Evolutionary conservation across 2,888 invertebrate species (phyloP).

Genomic region (Nemotelus pantherinus): DNA sequence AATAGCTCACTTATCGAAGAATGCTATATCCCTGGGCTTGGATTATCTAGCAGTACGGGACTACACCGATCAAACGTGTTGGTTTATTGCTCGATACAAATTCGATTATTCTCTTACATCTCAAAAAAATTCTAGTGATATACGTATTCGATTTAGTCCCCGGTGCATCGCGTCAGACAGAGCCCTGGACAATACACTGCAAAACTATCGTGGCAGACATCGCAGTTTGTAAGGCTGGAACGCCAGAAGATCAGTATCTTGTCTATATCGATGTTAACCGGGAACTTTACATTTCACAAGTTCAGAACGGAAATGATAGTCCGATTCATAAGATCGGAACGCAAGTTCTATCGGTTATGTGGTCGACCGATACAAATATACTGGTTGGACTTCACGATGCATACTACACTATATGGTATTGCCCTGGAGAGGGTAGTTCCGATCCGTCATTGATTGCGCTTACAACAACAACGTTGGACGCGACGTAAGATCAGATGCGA

Average conservation of each 20-base stretch:
- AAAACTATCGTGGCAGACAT: conserved; percentile 81
- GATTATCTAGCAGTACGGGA: conserved; percentile 90
- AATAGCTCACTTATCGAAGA: conserved; percentile 71
- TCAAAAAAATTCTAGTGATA: conserved; percentile 68
- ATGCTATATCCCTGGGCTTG: conserved; percentile 82
- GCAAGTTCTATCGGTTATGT: conserved; percentile 67
- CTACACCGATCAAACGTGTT: conserved; percentile 83
- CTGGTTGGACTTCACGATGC: conserved; percentile 82
- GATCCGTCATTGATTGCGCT: conserved; percentile 76
- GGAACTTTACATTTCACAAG: conserved; percentile 83
- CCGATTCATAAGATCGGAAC: conserved; percentile 62
- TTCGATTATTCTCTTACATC: not conserved
- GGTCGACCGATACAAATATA: conserved; percentile 82
- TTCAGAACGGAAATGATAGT: conserved; percentile 51
- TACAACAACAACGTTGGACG: conserved; percentile 68
- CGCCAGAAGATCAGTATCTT: conserved; percentile 80
- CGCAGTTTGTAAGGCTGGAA: conserved; percentile 86
- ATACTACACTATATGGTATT: conserved; percentile 83
- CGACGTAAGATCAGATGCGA: conserved; percentile 58
- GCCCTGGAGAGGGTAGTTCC: conserved; percentile 76
- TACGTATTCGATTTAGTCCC: conserved; percentile 83
- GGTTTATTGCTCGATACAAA: conserved; percentile 43
- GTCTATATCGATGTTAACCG: conserved; percentile 89
- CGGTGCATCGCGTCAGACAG: conserved; percentile 67
- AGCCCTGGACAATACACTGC: conserved; percentile 73